Base-by-base conservation (phyloP, 1,140 invertebrate species). In the Linepithema humile region DNA sequence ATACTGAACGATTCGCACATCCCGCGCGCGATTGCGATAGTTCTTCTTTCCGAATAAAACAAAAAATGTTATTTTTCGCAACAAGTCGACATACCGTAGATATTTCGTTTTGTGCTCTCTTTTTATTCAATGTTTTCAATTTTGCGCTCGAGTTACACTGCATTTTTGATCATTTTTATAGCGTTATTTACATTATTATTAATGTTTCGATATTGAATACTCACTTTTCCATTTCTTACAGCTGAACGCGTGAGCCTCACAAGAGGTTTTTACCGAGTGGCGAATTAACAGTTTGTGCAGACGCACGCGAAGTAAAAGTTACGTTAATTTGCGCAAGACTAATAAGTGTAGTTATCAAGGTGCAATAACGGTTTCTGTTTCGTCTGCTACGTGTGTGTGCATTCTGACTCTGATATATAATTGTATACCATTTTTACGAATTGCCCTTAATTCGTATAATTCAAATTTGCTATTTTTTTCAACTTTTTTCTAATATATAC, bases 281-380 rank as follows among this genome's bases (percentile, higher is more conserved):
- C 15, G 6, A 73, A 82, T 73, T 65, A 85, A 59, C 80, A 45
- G 26, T 55, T 78, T 60, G 65, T 20, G 20, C 20, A n/a, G 2
- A 3, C 5, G n/a, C 32, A 12, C 17, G 43, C 10, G 32, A 84
- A 29, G 15, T 29, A 15, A 77, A 69, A 26, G 60, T 55, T 23
- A 57, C 29, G 26, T 12, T 38, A 38, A 45, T 84, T 88, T 45
- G 69, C 82, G 29, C n/a, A 17, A 45, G 29, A 17, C 40, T 84
- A 73, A 84, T 73, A 84, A 88, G 83, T 86, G 32, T 10, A 35
- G 50, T 74, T 86, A 72, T 12, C 38, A 32, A 83, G 57, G 5
- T 53, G 38, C 20, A 4, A 26, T 78, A 67, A 70, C 12, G 1
- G 26, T n/a, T 80, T 57, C 9, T 10, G 35, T 43, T 26, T 70